Percentiles rank a stretch among this genome's conserved stretches.
phyloP scores from a whole-genome alignment of 2,113 vertebrate species.

The Ptyas mucosa region DNA sequence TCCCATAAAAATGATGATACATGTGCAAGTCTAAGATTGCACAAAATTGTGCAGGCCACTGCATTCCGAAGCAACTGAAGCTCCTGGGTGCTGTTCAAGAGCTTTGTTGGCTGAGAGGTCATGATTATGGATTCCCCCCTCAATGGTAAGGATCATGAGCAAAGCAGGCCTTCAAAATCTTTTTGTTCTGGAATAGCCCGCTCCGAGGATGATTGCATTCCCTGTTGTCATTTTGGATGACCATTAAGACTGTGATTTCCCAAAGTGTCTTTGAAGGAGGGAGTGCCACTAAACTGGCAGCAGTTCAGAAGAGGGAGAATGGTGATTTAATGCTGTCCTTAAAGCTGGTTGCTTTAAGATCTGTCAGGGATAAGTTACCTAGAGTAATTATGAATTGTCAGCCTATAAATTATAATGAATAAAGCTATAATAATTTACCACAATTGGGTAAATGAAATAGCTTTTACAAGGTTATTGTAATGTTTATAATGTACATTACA shows the following conservation, averaged over 20 bases:
- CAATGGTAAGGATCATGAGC: neutral
- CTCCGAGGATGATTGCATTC: neutral
- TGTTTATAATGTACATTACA: neutral
- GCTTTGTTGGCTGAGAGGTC: neutral
- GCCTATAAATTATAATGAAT: neutral
- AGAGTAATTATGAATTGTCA: neutral
- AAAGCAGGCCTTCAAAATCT: neutral
- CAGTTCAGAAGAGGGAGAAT: neutral
- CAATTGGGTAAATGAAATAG: neutral
- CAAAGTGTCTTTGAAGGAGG: neutral
- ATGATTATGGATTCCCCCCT: neutral
- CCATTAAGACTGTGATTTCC: neutral
- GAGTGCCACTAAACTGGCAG: neutral
- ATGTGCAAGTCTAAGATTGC: neutral
- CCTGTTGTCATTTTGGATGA: neutral
- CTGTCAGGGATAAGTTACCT: neutral
- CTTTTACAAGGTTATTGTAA: neutral
- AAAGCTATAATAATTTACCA: neutral
- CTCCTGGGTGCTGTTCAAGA: neutral
- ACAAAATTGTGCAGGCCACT: neutral
- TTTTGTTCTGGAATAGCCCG: neutral
- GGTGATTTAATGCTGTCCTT: neutral
- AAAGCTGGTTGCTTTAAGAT: neutral
- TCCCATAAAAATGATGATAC: neutral
- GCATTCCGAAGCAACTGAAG: neutral